Conservation (phyloP, 2,888 invertebrate species). For the Eilema sororculum region DNA sequence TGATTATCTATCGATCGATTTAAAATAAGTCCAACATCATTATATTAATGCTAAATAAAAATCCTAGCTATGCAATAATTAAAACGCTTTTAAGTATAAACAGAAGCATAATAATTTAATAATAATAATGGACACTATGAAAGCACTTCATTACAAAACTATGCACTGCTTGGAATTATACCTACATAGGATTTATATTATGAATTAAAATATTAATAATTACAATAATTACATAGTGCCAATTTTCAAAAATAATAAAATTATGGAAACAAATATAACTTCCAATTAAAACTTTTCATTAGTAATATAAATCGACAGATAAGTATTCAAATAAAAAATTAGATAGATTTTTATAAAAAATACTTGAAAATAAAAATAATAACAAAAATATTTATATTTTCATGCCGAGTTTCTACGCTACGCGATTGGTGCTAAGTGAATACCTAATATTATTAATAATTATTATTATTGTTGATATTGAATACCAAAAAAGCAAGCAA, state of each 20-base stretch:
- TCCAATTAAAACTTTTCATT: slow-evolving; percentile 31
- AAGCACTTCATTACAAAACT: slow-evolving; percentile 39
- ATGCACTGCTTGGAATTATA: slow-evolving; percentile 36
- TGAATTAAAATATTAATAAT: slow-evolving; percentile 13
- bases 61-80: slow-evolving; percentile 36
- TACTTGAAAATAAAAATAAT: slow-evolving; percentile 27
- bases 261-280: slow-evolving; percentile 14
- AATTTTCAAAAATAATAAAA: slow-evolving; percentile 22
- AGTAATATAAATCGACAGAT: slow-evolving; percentile 11
- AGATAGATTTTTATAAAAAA: slow-evolving; percentile 49
- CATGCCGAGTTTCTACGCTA: slow-evolving; percentile 56
- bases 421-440: slow-evolving; percentile 68
- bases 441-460: slow-evolving; percentile 45
- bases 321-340: slow-evolving; percentile 28
- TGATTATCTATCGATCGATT: not conserved
- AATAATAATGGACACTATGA: slow-evolving; percentile 19
- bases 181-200: slow-evolving; percentile 8
- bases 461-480: slow-evolving; percentile 27
- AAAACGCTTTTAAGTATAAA: slow-evolving; percentile 32
- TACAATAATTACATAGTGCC: slow-evolving; percentile 16
- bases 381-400: slow-evolving; percentile 44
- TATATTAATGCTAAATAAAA: slow-evolving; percentile 14
- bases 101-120: slow-evolving; percentile 22
- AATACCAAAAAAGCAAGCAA: slow-evolving; percentile 64
- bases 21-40: not conserved